Evolutionary conservation across 2,888 invertebrate species (phyloP).

Genomic region (Hirtodrosophila alboralis): DNA sequence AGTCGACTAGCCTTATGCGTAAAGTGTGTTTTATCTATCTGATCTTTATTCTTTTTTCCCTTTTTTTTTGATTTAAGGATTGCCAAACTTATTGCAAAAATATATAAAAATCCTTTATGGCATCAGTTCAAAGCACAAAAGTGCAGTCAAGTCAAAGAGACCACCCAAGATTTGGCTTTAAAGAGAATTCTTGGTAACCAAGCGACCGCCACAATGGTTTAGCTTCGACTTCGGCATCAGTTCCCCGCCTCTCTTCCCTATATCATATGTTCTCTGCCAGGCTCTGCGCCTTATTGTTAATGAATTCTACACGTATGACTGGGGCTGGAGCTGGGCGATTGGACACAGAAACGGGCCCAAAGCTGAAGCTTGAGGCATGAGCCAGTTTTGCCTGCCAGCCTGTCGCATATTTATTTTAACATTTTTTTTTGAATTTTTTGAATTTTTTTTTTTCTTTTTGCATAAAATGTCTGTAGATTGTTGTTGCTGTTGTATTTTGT

Average conservation of each 20-base stretch:
- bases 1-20: no score
- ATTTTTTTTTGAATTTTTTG: no score
- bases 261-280: neutral
- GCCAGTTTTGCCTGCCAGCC: no score
- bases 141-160: conserved; percentile 46
- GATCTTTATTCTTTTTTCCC: no score
- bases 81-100: conserved; percentile 20
- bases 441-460: no score
- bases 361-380: conserved; percentile 35
- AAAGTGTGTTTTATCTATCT: no score
- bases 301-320: conserved; percentile 69
- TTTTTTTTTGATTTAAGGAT: no score
- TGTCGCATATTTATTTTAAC: no score
- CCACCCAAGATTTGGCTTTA: conserved; percentile 71
- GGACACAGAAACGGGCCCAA: conserved; percentile 33
- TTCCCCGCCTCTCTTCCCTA: neutral
- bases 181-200: conserved; percentile 64
- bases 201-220: conserved; percentile 44
- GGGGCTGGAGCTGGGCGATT: conserved; percentile 27
- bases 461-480: conserved; percentile 40
- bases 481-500: conserved; percentile 23
- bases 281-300: conserved; percentile 68
- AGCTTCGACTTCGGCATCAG: neutral
- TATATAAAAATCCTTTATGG: conserved; percentile 29
- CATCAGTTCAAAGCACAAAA: conserved; percentile 28